These are phyloP conservation scores for Dinothrombium tinctorium DNA, from an alignment of 1,140 invertebrate genomes.

Conservation along the genomic window DNA sequence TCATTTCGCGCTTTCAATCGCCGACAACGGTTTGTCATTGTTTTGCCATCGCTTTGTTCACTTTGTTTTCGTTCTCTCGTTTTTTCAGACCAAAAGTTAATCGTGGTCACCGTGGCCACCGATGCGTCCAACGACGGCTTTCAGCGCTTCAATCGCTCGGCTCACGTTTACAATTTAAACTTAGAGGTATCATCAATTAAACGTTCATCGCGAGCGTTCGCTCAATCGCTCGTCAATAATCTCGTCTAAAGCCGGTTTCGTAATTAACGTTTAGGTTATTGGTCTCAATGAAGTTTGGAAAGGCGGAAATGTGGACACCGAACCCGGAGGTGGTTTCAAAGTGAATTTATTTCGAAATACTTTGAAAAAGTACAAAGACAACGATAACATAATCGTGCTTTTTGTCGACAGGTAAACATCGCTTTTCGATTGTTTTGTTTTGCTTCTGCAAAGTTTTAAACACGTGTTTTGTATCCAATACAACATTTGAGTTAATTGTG, in stretches of 20 bases:
- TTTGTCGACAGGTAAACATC: slow-evolving; percentile 56
- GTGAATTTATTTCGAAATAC: slow-evolving; percentile 56
- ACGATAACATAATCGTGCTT: slow-evolving; percentile 43
- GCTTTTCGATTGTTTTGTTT: no score
- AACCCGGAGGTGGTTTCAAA: slow-evolving; percentile 73
- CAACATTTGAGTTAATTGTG: no score
- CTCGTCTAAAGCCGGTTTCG: no score
- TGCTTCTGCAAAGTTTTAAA: no score
- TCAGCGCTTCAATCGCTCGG: slow-evolving; percentile 49
- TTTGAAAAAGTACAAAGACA: slow-evolving; percentile 37
- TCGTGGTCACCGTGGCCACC: slow-evolving; percentile 68
- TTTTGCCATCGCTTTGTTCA: no score
- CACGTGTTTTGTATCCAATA: no score
- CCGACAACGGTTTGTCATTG: no score
- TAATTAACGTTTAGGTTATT: slow-evolving; percentile 30
- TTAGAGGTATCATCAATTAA: slow-evolving; percentile 28
- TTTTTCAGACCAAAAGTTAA: slow-evolving; percentile 26
- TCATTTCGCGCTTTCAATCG: no score
- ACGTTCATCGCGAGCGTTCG: neutral
- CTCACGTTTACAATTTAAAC: slow-evolving; percentile 42
- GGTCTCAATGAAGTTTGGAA: slow-evolving; percentile 62
- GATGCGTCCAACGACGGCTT: slow-evolving; percentile 71
- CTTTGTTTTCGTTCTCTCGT: no score
- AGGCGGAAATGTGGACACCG: slow-evolving; percentile 52
- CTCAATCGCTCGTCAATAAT: neutral